These are phyloP conservation scores for Bimastos eiseni DNA, from an alignment of 2,888 invertebrate genomes.

Conservation along the genomic window DNA sequence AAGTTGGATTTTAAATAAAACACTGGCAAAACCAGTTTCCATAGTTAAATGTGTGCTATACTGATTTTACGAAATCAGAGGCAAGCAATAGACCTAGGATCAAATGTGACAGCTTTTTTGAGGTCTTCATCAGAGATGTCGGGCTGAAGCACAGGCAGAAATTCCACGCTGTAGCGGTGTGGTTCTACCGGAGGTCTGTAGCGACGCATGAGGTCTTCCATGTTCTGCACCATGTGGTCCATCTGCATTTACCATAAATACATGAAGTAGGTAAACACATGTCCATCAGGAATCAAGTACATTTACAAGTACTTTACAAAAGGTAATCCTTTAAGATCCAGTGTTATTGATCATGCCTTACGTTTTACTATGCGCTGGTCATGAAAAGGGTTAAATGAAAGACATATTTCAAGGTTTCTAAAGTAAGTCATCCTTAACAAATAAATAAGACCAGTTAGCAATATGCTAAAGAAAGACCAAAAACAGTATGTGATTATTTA, in stretches of 20 bases:
- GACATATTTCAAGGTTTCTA: too few relatives aligned
- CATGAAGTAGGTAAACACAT: background rate
- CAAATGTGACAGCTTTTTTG: slow-evolving; percentile 33
- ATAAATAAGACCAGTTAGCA: background rate
- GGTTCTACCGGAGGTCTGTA: slow-evolving; percentile 53
- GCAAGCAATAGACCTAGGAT: slow-evolving; percentile 43
- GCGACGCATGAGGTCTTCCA: slow-evolving; percentile 53
- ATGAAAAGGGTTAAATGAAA: too few relatives aligned
- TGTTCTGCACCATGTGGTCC: slow-evolving; percentile 51
- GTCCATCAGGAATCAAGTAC: background rate
- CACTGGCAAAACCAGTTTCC: background rate
- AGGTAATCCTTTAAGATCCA: background rate
- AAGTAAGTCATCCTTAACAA: background rate
- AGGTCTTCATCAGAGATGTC: slow-evolving; percentile 46
- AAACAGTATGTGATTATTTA: background rate
- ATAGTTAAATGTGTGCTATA: background rate
- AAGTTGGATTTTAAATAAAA: background rate
- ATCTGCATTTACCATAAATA: slow-evolving; percentile 47
- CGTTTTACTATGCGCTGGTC: too few relatives aligned
- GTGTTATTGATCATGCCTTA: background rate
- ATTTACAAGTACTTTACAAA: background rate
- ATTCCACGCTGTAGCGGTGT: slow-evolving; percentile 54
- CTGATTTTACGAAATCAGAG: background rate
- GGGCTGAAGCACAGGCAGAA: slow-evolving; percentile 53
- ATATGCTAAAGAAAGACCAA: background rate